Conservation (phyloP, 2,113 vertebrate species). For the Grammomys surdaster region DNA sequence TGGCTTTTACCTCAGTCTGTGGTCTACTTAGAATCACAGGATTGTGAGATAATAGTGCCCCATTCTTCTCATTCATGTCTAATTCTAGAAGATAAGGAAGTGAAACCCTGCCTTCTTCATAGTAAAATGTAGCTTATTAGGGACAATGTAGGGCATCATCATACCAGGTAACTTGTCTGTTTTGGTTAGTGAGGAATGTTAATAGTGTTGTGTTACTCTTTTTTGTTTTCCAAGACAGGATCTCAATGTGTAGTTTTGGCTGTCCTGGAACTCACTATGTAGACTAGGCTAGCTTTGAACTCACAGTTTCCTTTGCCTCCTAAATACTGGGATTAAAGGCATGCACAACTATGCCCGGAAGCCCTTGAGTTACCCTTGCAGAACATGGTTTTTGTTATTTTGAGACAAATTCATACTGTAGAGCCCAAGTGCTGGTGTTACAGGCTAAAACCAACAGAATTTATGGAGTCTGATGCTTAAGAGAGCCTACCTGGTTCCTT, state of each 20-base stretch:
- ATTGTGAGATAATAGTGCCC: constrained; percentile 67
- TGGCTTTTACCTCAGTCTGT: constrained; percentile 25
- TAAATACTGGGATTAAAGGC: neutral
- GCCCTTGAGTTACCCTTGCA: neutral
- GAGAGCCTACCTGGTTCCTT: neutral
- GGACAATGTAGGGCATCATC: constrained; percentile 45
- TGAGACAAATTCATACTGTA: neutral
- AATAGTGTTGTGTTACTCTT: neutral
- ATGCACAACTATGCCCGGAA: neutral
- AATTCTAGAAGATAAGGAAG: constrained; percentile 64
- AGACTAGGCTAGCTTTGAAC: neutral
- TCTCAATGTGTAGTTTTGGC: neutral
- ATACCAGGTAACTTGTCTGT: constrained; percentile 56
- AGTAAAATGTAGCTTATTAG: constrained; percentile 75
- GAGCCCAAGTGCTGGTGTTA: neutral
- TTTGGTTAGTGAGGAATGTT: neutral
- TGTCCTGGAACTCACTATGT: neutral
- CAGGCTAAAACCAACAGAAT: neutral
- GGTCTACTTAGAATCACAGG: constrained; percentile 68
- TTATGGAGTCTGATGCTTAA: neutral
- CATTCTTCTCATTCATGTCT: constrained; percentile 68
- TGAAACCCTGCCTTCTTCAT: constrained; percentile 13
- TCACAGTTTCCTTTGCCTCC: neutral
- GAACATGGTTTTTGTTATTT: neutral
- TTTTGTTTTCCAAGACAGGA: neutral